These are phyloP conservation scores for Mesocricetus auratus DNA, from an alignment of 2,113 vertebrate genomes.

Conservation along the genomic window DNA sequence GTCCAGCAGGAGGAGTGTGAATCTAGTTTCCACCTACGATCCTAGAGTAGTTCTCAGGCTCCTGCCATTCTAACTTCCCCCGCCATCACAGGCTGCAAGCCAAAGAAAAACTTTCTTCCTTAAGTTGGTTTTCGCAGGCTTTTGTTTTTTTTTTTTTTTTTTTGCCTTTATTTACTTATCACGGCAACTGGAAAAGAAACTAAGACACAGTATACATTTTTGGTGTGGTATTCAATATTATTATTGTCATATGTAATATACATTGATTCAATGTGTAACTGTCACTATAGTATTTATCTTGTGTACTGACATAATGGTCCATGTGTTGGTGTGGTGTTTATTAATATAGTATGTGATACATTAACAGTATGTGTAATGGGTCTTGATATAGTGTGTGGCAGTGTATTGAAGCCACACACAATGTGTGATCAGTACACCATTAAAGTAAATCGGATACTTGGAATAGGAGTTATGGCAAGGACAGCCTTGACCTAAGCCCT, in stretches of 20 bases:
- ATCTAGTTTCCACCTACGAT: too few species aligned
- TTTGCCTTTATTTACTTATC: not conserved
- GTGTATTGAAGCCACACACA: not conserved
- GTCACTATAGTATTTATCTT: not conserved
- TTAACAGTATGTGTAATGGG: accelerated
- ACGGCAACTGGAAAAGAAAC: not conserved
- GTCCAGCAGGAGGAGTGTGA: not conserved
- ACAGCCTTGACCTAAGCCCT: not conserved
- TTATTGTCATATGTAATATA: too few species aligned
- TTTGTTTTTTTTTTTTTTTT: not conserved
- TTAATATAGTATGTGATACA: not conserved
- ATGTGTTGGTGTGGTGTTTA: not conserved
- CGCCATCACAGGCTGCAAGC: not conserved
- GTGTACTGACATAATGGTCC: not conserved
- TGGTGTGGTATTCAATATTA: not conserved
- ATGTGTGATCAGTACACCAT: accelerated
- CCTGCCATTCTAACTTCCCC: not conserved
- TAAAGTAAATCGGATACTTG: accelerated
- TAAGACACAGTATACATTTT: not conserved
- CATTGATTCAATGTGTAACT: not conserved
- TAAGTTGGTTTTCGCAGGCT: not conserved
- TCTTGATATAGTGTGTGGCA: not conserved
- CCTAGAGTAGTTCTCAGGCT: not conserved
- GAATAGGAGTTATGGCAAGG: not conserved
- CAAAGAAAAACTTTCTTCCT: not conserved